Base-by-base conservation (phyloP, 2,113 vertebrate genomes). In the Ginglymostoma cirratum region DNA sequence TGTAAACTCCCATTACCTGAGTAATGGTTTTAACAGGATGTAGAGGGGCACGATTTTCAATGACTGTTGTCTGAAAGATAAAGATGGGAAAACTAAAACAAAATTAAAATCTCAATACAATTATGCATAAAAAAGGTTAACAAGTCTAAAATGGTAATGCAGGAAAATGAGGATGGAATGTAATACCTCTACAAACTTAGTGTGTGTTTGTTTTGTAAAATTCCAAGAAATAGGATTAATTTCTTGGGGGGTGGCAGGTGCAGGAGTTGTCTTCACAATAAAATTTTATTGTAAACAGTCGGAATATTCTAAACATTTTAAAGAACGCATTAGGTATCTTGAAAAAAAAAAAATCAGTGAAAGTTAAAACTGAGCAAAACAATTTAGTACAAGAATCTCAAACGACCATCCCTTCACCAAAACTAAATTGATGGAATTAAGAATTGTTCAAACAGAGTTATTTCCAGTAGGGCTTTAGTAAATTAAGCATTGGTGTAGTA, bases 21-120 rank as follows among this genome's bases (percentile, higher is more conserved):
- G 97, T 97, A 98, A 98, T 98, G 97, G 97, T 98, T 98, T 98
- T 98, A 98, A 97, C 96, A 97, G 98, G 97, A 96, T 97, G 97
- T 96, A 98, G 97, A 98, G 98, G 97, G 97, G 98, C 98, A 97
- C 98, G 98, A 97, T 98, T 98, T 97, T 99, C 98, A 98, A 97
- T 98, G 97, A 98, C 98, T 97, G 98, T 98, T 97, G 98, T 98
- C 98, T 99, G 98, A 97, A 99, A 99, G 99, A 98, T 97, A 98
- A 98, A 98, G 27, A 98, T 96, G 92, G 45, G 94, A 96, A 97
- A 24, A 98, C 96, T 96, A 97, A 87, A 95, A 97, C 97, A 97
- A 97, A 97, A 97, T 96, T 97, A 96, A 96, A 97, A 96, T 70
- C 96, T 94, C 90, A 97, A 96, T 65, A 97, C 97, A 96, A 69